Base-by-base conservation (phyloP, 2,888 invertebrate genomes). In the Phragmatobia fuliginosa region DNA sequence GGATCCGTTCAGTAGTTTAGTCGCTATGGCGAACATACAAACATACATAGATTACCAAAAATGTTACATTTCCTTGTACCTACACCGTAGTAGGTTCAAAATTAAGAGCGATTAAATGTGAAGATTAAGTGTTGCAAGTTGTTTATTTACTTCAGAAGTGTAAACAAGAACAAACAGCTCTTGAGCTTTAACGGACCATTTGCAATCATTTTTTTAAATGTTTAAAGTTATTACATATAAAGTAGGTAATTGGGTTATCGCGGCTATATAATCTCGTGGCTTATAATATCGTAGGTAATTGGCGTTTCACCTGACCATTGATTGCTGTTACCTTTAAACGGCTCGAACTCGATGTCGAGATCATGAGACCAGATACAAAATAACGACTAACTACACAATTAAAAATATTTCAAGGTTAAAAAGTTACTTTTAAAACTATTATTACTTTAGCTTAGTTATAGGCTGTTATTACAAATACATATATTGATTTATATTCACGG, bases 271-370 rank as follows among this genome's bases (percentile, higher is more conserved):
- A 78, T 73, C 75, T 66, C 62, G 61, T 74, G 66, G 76, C 68
- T 76, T 70, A 77, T 82, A 82, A 81, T 81, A 80, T 76, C 73
- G 74, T 78, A 73, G 70, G 76, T 83, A 78, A 85, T 85, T 80
- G 77, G 74, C 75, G 68, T 78, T 84, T 75, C 81, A 82, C 78
- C 74, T 81, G 80, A 74, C 74, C 72, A 72, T 69, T 78, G 73
- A 71, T 65, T 67, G 38, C 67, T 41, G 74, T 79, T 76, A 77
- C 77, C 79, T 79, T 79, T 84, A 85, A 83, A 83, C 73, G 80
- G 82, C 66, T 78, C 70, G 68, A 63, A 70, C 60, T 69, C 61
- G n/a, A 61, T 74, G 77, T 81, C 80, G 75, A 61, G 56, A 83
- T 79, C 80, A 59, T 70, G 25, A 63, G 45, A 38, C 60, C 32